Base-by-base conservation (phyloP, 2,113 vertebrate species). In the Eubucco bourcierii region DNA sequence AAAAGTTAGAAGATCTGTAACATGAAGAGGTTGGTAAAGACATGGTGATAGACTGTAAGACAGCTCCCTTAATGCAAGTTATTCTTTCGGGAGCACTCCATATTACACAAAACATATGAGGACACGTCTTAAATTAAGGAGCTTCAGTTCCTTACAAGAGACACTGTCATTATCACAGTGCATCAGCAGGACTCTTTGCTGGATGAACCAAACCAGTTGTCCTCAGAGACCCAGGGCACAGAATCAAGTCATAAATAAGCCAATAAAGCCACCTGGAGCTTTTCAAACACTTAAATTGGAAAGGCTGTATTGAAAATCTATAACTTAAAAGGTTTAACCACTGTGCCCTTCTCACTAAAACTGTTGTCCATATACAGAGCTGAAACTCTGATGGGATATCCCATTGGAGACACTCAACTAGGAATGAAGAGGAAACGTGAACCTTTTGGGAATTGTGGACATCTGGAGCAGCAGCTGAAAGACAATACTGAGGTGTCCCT, bases 1-100 rank as follows among this genome's bases (percentile, higher is more conserved):
- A 81, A 96, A 87, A 79, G 65, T 78, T 85, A 84, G 37, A 97
- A 63, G 56, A 91, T 67, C 94, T 96, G 79, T 29, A 68, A 65
- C 25, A 21, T 15, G 74, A 80, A 71, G 56, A 90, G 29, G 91
- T 15, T 37, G 25, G 23, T 68, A 84, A 46, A 89, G 41, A 23
- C 44, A 39, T 11, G 29, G 6, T 82, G 24, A 52, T 52, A 52
- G 50, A 74, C 56, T 50, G 28, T 13, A n/a, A 53, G 9, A 21
- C 7, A 44, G 28, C 27, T n/a, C n/a, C 41, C 9, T 68, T 68
- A 64, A 68, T 25, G n/a, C 9, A 63, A 63, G 15, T n/a, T 64
- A 28, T 25, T 67, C 19, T 46, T 56, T 70, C 39, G 16, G 21
- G 31, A 37, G 33, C 12, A 63, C 34, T n/a, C 15, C 28, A 2